A percentile compares a stretch with the other conserved stretches of the same genome.
Conservation (phyloP, 2,797 vertebrate species). For the Coregonus sp. region DNA sequence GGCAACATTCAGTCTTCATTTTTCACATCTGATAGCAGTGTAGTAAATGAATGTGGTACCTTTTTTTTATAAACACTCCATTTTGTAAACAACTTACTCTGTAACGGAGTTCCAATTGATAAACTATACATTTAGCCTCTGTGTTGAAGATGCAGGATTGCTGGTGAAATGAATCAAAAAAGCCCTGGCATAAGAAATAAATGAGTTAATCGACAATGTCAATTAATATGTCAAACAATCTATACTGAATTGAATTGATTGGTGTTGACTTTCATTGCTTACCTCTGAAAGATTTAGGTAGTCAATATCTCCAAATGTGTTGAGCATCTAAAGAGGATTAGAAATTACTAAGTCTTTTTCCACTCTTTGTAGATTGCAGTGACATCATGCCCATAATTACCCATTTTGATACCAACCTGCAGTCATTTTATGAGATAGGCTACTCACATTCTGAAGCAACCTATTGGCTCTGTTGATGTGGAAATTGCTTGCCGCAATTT, state of each 20-base stretch:
- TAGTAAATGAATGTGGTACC: too few species aligned
- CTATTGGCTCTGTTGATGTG: neutral
- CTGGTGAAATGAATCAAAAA: neutral
- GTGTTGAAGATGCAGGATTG: conserved; percentile 44
- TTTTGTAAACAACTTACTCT: neutral
- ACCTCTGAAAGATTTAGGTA: too few species aligned
- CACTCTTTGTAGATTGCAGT: too few species aligned
- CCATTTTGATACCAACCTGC: too few species aligned
- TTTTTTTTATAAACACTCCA: too few species aligned
- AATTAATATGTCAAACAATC: too few species aligned
- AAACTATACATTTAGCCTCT: conserved; percentile 17
- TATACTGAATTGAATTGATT: too few species aligned
- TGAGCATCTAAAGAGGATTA: too few species aligned
- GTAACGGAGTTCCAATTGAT: neutral
- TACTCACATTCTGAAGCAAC: rapidly evolving
- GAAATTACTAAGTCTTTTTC: too few species aligned
- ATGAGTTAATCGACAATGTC: too few species aligned
- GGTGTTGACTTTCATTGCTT: too few species aligned
- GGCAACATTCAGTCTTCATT: neutral
- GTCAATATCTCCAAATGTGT: too few species aligned
- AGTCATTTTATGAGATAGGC: neutral
- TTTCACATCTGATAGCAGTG: neutral
- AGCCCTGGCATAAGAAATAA: neutral
- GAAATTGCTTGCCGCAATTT: conserved; percentile 53
- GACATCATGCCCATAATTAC: neutral